Evolutionary conservation across 2,888 invertebrate genomes (phyloP).

Genomic region (Acronicta aceris): DNA sequence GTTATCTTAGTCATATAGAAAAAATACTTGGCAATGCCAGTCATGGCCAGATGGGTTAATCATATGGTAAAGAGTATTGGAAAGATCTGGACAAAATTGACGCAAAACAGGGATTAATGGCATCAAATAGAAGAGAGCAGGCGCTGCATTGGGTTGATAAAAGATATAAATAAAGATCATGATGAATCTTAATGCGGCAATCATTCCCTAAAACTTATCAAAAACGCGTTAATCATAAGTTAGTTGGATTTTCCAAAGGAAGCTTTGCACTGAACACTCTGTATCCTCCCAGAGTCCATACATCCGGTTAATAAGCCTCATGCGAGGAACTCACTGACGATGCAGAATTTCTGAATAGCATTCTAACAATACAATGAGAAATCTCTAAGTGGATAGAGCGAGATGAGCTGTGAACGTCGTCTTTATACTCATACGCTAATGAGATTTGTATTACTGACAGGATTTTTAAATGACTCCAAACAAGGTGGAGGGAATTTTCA

Average conservation of each 20-base stretch:
- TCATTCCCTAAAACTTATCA: no score
- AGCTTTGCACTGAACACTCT: background rate
- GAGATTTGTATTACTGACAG: background rate
- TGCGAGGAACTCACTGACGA: conserved; percentile 24
- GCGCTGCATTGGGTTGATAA: no score
- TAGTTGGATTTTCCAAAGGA: background rate
- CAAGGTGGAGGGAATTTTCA: no score
- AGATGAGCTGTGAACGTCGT: background rate
- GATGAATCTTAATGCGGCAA: no score
- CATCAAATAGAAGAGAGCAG: no score
- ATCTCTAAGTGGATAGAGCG: conserved; percentile 18
- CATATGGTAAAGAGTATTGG: no score
- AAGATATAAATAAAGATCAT: no score
- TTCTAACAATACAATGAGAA: conserved; percentile 44
- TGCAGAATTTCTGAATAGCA: conserved; percentile 36
- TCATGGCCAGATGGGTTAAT: no score
- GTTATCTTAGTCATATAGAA: no score
- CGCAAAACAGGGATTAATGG: no score
- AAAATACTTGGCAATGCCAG: no score
- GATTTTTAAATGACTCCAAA: background rate
- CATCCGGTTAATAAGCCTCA: conserved; percentile 23
- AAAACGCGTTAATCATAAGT: background rate
- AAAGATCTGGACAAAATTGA: no score
- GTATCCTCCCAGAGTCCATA: background rate
- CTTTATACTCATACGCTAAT: background rate